These are phyloP conservation scores for Zoanthus sociatus DNA, from an alignment of 92 coral and sea anemone species.

Conservation along the genomic window DNA sequence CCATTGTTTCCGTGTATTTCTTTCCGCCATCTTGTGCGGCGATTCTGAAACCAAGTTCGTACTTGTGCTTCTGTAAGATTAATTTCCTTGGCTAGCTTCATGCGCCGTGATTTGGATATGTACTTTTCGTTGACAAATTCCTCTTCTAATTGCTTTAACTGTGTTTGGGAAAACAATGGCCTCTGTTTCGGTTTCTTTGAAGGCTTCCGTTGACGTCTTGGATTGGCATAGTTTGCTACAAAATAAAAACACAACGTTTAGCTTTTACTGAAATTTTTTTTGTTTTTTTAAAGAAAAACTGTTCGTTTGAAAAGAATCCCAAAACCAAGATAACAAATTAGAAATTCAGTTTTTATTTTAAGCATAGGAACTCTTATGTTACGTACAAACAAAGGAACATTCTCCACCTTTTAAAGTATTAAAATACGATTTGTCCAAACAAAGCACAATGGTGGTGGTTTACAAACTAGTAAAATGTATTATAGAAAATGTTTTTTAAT, in stretches of 20 bases:
- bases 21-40: constrained; percentile 93
- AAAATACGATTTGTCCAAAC: too few relatives aligned
- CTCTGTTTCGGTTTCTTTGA: constrained; percentile 87
- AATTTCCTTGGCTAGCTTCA: constrained; percentile 81
- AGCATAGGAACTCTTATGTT: too few relatives aligned
- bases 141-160: constrained; percentile 82
- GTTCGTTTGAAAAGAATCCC: background rate
- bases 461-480: too few relatives aligned
- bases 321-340: too few relatives aligned
- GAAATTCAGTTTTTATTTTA: too few relatives aligned
- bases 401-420: too few relatives aligned
- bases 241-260: constrained; percentile 4
- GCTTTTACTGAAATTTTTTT: background rate
- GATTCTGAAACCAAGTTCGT: constrained; percentile 90
- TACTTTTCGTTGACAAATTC: constrained; percentile 87
- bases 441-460: too few relatives aligned
- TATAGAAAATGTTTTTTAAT: too few relatives aligned
- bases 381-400: too few relatives aligned
- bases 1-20: constrained; percentile 79
- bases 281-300: background rate
- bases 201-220: constrained; percentile 78
- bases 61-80: constrained; percentile 90
- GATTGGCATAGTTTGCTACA: constrained; percentile 77
- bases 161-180: constrained; percentile 86
- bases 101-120: constrained; percentile 86